Base-by-base conservation (phyloP, 2,113 vertebrate genomes). In the Trichomycterus rosablanca region DNA sequence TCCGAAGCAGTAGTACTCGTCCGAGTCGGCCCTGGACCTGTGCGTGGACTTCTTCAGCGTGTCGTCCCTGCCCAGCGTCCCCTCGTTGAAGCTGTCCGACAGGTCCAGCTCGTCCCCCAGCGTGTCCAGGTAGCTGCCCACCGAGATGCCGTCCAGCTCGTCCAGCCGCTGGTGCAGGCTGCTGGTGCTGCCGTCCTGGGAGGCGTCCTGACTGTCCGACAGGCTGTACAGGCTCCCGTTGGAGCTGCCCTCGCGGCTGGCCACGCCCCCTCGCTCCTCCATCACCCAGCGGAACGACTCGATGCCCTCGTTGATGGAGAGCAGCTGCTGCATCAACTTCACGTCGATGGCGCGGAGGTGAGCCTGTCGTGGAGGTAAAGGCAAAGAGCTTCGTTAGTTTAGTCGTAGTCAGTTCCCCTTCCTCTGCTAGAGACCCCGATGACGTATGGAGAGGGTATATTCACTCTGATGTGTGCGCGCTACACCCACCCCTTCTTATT, bases 71-170 rank as follows among this genome's bases (percentile, higher is more conserved):
- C 82, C 81, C 1, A 85, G 30, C 14, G 86, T 81, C 74, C 84
- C 83, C 35, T 93, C 93, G 52, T 85, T 87, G 54, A 92, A 91
- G 3, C 86, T 81, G 56, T 94, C 89, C 12, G 34, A 53, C 15
- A 90, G 74, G 76, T 90, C 92, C 7, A 94, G 77, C 52, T 94
- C 92, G 24, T 97, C 94, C 0, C 81, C 92, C 57, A 98, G 81
- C 1, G 94, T 97, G 83, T 98, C 95, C 87, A 98, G 83, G 22
- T 97, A 98, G 71, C 94, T 97, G 5, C 95, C 95, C 37, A 98
- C 88, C 0, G 95, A 98, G 55, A 98, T 88, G 7, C 88, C 84
- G 22, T 98, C 95, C 45, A 97, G 81, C 10, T 85, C 90, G 28
- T 97, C 94, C 5, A 89, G 89, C 22, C 72, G 81, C 3, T 93